Evolutionary conservation across 2,113 vertebrate genomes (phyloP), one percentile per base, ranked within the genome.

Genomic region (Mungos mungo): DNA sequence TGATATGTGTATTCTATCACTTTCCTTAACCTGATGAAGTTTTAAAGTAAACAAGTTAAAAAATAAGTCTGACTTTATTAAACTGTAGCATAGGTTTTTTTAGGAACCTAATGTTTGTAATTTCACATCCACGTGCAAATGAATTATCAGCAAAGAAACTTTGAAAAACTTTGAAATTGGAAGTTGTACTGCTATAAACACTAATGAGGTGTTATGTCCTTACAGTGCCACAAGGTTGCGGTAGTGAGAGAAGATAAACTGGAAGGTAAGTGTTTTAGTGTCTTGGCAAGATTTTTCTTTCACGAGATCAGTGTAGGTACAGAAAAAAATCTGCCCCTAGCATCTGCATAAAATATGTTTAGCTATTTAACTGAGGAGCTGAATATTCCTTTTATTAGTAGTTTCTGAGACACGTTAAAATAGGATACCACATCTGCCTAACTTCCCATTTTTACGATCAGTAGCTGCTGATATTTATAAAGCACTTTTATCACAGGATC

Each of bases 241-340:
- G 99, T 99, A 95, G 99, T 99, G 98, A 99, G 99, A 97, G 99
- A 99, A 98, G 99, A 99, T 52, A 98, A 99, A 89, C 97, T 99
- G 0, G 99, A 99, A 99, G 99, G 99, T 99, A 98, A 98, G 98
- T 81, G 16, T 88, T 82, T 47, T 31, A 95, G 76, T 8, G 16
- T 84, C 88, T 97, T 38, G 45, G 65, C n/a, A 95, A 76, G 21
- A 41, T 93, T 93, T 97, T 95, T 57, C 80, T 97, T 94, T 97
- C 96, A 93, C 23, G 72, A 60, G 96, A 92, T 93, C 88, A 95
- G 7, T 97, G 50, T 38, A 82, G 95, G 57, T 90, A 84, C 54
- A 98, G 68, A 95, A 65, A 94, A 94, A 91, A 77, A 76, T 89
- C 88, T 97, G 93, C 72, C 23, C 13, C 21, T 94, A 94, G 93